These are phyloP conservation scores for Ditula angustiorana DNA, from an alignment of 2,888 invertebrate genomes.

Conservation along the genomic window DNA sequence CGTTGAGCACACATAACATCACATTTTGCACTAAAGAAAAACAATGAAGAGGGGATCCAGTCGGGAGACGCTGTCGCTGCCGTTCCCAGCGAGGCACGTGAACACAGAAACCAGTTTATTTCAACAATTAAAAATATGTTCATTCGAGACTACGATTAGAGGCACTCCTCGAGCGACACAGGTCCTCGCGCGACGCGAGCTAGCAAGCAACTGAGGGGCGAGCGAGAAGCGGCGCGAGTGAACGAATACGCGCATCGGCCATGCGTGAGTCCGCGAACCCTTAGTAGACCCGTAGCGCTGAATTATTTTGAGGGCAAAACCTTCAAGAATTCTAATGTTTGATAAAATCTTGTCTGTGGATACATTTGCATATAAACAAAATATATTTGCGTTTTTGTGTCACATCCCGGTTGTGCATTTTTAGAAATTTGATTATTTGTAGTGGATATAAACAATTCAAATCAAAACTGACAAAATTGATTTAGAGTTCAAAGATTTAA, in stretches of 20 bases:
- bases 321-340: too few relatives aligned
- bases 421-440: too few relatives aligned
- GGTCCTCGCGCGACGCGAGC: slow-evolving; percentile 60
- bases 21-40: slow-evolving; percentile 81
- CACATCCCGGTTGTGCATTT: too few relatives aligned
- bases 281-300: too few relatives aligned
- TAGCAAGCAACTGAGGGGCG: slow-evolving; percentile 73
- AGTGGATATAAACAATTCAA: too few relatives aligned
- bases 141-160: slow-evolving; percentile 70
- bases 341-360: too few relatives aligned
- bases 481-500: too few relatives aligned
- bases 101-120: slow-evolving; percentile 65
- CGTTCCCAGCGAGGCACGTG: slow-evolving; percentile 56
- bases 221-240: slow-evolving; percentile 65
- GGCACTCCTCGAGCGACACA: slow-evolving; percentile 47
- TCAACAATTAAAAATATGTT: slow-evolving; percentile 59
- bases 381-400: too few relatives aligned
- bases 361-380: too few relatives aligned
- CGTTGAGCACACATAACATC: slow-evolving; percentile 79
- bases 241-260: slow-evolving; percentile 71
- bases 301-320: too few relatives aligned
- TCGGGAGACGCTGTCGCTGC: slow-evolving; percentile 54
- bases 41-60: slow-evolving; percentile 70
- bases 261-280: slow-evolving; percentile 46
- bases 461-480: too few relatives aligned